phyloP scores from a whole-genome alignment of 64 coral and sea anemone species.

The Porites lutea region DNA sequence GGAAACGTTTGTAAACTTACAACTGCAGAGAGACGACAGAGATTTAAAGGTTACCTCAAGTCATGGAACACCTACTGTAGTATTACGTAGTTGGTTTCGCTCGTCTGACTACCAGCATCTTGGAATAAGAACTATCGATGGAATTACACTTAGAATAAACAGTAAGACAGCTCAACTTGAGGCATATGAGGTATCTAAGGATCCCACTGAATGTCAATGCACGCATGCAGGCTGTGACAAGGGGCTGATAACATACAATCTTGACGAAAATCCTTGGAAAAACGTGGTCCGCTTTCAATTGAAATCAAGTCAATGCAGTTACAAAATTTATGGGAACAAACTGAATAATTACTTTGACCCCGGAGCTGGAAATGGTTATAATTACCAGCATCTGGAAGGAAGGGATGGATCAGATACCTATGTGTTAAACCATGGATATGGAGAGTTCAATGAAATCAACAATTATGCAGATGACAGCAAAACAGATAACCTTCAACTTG shows the following conservation, averaged over 20 bases:
- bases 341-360: conserved; percentile 64
- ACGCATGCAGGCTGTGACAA: background rate
- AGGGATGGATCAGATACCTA: conserved; percentile 22
- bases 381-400: conserved; percentile 8
- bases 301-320: conserved; percentile 46
- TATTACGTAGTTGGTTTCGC: background rate
- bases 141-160: conserved; percentile 46
- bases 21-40: background rate
- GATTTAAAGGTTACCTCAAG: background rate
- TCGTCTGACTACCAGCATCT: background rate
- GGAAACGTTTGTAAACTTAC: conserved; percentile 26
- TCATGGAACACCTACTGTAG: background rate
- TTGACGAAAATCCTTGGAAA: conserved; percentile 13
- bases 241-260: background rate
- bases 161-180: background rate
- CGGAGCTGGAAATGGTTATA: conserved; percentile 42
- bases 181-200: conserved; percentile 38
- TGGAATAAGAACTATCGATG: conserved; percentile 32
- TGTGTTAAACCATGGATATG: conserved; percentile 27
- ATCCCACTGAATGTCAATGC: conserved; percentile 34
- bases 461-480: conserved; percentile 4
- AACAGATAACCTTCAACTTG: conserved; percentile 31
- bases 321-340: conserved; percentile 39
- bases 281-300: conserved; percentile 35
- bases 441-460: conserved; percentile 37